Evolutionary conservation across 2,113 vertebrate genomes (phyloP).

Genomic region (Cheilinus undulatus): DNA sequence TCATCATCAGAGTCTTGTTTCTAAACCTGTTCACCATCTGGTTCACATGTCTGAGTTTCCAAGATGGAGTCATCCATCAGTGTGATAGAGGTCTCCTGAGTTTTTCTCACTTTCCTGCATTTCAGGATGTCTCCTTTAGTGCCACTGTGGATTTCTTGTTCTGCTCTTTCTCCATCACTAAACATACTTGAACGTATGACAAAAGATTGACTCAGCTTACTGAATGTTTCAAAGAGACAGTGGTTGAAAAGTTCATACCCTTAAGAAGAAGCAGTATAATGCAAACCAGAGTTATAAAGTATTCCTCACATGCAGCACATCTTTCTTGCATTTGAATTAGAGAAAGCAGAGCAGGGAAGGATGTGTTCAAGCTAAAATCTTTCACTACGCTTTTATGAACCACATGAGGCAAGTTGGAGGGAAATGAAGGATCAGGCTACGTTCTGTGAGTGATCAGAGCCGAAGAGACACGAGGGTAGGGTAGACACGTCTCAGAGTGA

Average conservation of each 20-base stretch:
- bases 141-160: neutral
- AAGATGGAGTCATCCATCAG: conserved; percentile 50
- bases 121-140: conserved; percentile 6
- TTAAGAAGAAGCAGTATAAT: conserved; percentile 25
- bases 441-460: conserved; percentile 15
- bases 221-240: conserved; percentile 2
- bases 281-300: conserved; percentile 1
- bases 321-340: neutral
- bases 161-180: neutral
- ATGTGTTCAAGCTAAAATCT: conserved; percentile 7
- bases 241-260: conserved; percentile 4
- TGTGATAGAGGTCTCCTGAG: conserved; percentile 14
- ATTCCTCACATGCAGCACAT: neutral
- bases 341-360: neutral
- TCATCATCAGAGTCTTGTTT: conserved; percentile 36
- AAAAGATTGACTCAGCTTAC: neutral
- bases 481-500: conserved; percentile 22
- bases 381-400: neutral
- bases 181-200: neutral
- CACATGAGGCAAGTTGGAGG: conserved; percentile 3
- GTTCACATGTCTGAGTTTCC: conserved; percentile 49
- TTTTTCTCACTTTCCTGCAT: conserved; percentile 22
- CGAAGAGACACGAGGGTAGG: conserved; percentile 13
- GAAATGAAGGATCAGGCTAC: neutral
- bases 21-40: conserved; percentile 55